Base-by-base conservation (phyloP, 2,113 vertebrate species). In the Acrocephalus kingi region DNA sequence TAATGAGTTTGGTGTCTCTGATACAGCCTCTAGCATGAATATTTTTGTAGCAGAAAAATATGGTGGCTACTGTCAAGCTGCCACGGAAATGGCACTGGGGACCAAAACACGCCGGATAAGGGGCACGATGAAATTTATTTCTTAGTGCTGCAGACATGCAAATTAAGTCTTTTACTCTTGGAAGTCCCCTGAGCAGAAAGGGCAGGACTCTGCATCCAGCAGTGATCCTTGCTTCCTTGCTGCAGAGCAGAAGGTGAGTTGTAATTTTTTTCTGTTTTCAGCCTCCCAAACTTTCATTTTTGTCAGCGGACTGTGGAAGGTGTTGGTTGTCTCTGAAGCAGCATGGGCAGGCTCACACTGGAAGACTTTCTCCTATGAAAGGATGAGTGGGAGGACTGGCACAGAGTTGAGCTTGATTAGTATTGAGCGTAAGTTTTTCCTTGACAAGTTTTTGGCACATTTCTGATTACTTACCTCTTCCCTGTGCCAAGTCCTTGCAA, bases 371-470 rank as follows among this genome's bases (percentile, higher is more conserved):
- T 82, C 71, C 66, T 51, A 66, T 87, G 84, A 74, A 91, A 89
- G 67, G 90, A 84, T 91, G 90, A 95, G 81, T 91, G 85, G 92
- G 89, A 96, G 91, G 91, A 96, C 91, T 97, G 93, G 92, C 90
- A 85, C 78, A 87, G 90, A 94, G 93, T 61, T 92, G 89, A 90
- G 91, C 93, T 95, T 97, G 94, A 96, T 97, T 97, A 95, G 90
- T 96, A 97, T 87, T 94, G 96, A 96, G 94, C 0, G 9, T 86
- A 94, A 97, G 90, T 75, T 91, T 97, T 96, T 90, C 69, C 81
- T 86, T 96, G 96, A 95, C 94, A 95, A 86, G 89, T 89, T 94
- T 86, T 93, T 97, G 97, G 94, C 92, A 91, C 69, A 87, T 90
- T 90, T 85, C 82, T 97, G 90, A 95, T 97, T 97, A 90, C 43